These are phyloP conservation scores for Sarcophaga carnaria DNA, from an alignment of 2,888 invertebrate species.

Conservation along the genomic window DNA sequence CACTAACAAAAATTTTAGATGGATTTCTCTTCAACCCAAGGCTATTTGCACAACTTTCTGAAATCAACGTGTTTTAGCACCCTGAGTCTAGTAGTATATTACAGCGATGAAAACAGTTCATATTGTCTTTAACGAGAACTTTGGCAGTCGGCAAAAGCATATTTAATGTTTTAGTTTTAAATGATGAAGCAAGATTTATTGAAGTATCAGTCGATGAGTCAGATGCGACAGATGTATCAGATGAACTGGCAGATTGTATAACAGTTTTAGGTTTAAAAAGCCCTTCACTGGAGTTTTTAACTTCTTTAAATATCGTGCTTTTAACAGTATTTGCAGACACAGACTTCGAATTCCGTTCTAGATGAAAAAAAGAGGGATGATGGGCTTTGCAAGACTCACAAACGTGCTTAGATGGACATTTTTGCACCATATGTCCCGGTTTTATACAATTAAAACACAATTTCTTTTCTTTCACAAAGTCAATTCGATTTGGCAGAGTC, in stretches of 20 bases:
- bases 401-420: constrained; percentile 32
- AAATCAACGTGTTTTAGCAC: constrained; percentile 35
- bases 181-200: constrained; percentile 9
- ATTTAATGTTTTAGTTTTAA: constrained; percentile 16
- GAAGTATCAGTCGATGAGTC: constrained; percentile 3
- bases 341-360: neutral
- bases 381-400: constrained; percentile 49
- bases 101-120: constrained; percentile 20
- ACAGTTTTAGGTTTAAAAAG: neutral
- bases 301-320: neutral
- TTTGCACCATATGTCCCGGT: constrained; percentile 37
- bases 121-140: constrained; percentile 16
- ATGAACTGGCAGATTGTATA: neutral
- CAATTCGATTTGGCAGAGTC: constrained; percentile 9
- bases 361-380: constrained; percentile 24
- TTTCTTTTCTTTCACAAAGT: constrained; percentile 24
- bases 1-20: constrained; percentile 30
- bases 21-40: constrained; percentile 13
- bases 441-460: constrained; percentile 52
- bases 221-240: neutral
- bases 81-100: constrained; percentile 38
- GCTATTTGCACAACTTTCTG: constrained; percentile 15
- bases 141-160: constrained; percentile 35
- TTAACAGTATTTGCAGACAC: neutral
- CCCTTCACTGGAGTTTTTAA: neutral